A percentile compares a stretch with the other conserved stretches of the same genome.
Conservation (phyloP, 2,113 vertebrate species). For the Cnemophilus loriae region DNA sequence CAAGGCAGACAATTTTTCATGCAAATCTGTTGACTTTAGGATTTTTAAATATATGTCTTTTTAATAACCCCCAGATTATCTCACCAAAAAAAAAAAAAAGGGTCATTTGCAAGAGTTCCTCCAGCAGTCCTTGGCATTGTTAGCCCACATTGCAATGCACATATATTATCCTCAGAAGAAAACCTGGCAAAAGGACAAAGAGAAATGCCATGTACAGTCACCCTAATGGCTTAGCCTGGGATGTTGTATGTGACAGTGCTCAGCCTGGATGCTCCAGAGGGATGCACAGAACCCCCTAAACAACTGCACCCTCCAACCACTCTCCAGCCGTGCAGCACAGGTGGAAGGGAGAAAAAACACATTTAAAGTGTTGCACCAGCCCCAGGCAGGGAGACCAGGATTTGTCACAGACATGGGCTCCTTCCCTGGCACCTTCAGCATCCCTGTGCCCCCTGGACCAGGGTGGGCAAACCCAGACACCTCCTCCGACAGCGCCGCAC, state of each 20-base stretch:
- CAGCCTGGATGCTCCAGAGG: neutral
- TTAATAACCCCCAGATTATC: slow-evolving; percentile 55
- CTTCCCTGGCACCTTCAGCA: neutral
- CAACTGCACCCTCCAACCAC: neutral
- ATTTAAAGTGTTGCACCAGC: neutral
- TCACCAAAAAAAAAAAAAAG: neutral
- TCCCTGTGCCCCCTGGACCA: neutral
- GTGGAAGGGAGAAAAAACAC: neutral
- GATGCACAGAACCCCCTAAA: neutral
- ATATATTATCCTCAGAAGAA: neutral
- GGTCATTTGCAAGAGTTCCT: slow-evolving; percentile 5
- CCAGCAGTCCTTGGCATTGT: neutral
- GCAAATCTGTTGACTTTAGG: slow-evolving; percentile 63
- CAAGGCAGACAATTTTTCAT: slow-evolving; percentile 56
- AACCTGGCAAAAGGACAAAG: slow-evolving; percentile 28
- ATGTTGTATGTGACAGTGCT: neutral
- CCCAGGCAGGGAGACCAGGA: neutral
- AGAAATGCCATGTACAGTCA: neutral
- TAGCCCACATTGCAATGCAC: neutral
- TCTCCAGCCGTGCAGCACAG: neutral
- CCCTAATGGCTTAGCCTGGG: neutral
- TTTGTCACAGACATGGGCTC: neutral
- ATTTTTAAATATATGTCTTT: slow-evolving; percentile 53
- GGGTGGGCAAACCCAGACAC: neutral
- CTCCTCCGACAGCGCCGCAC: fast-evolving